A percentile compares a stretch with the other conserved stretches of the same genome.
Evolutionary conservation across 2,888 invertebrate species (phyloP).

Genomic region (Oligia latruncula): DNA sequence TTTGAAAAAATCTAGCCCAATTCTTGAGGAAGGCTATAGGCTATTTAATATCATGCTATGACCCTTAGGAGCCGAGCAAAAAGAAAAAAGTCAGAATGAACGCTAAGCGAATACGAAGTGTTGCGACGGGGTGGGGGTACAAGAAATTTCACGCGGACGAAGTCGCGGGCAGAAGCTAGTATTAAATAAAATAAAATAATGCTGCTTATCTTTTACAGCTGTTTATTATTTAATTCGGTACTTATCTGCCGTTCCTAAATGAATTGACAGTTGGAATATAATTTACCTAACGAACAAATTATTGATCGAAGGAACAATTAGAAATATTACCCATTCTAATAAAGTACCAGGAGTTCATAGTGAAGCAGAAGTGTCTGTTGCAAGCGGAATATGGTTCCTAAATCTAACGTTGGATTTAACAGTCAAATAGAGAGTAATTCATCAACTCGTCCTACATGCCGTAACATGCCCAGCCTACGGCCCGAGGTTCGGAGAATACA

Average conservation of each 20-base stretch:
- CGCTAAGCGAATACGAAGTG: too few relatives aligned
- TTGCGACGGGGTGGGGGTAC: too few relatives aligned
- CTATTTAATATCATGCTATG: too few relatives aligned
- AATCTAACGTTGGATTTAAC: neutral
- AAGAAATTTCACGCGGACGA: too few relatives aligned
- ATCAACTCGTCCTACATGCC: too few relatives aligned
- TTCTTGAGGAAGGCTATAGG: too few relatives aligned
- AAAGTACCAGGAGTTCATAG: slow-evolving; percentile 28
- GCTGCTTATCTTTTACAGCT: slow-evolving; percentile 11
- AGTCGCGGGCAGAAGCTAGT: too few relatives aligned
- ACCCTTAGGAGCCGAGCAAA: too few relatives aligned
- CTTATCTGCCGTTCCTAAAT: neutral
- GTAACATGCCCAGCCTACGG: too few relatives aligned
- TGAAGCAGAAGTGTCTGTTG: neutral
- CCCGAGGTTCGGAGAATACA: neutral
- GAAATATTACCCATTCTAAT: slow-evolving; percentile 2
- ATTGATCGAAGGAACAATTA: neutral
- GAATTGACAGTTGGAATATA: slow-evolving; percentile 3
- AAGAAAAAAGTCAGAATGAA: too few relatives aligned
- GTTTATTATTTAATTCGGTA: slow-evolving; percentile 15
- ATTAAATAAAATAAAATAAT: slow-evolving; percentile 17
- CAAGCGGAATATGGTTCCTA: neutral
- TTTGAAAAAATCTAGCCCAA: too few relatives aligned
- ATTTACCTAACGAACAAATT: neutral
- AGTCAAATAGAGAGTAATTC: neutral